These are phyloP conservation scores for Littorina saxatilis DNA, from an alignment of 1,140 invertebrate genomes.

Conservation along the genomic window DNA sequence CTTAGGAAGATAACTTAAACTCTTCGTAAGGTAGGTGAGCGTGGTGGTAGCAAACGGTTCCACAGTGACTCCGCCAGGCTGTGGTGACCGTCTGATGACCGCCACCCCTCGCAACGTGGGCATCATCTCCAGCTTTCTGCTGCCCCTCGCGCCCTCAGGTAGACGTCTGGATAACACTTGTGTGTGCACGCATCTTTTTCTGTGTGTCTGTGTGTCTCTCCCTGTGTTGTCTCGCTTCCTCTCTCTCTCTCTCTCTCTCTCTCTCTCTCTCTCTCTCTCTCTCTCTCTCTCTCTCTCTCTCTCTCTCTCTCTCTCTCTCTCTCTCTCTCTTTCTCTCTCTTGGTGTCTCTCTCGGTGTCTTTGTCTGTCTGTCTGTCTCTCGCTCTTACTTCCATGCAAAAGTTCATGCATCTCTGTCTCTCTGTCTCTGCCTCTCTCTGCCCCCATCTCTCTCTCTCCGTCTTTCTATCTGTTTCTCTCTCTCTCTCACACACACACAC, in stretches of 20 bases:
- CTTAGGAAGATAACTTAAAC: too few relatives aligned
- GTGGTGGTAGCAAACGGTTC: conserved; percentile 36
- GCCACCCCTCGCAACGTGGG: conserved; percentile 38
- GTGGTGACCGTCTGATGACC: conserved; percentile 22
- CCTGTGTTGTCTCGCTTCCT: not conserved
- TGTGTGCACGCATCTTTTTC: not conserved
- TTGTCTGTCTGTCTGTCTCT: too few relatives aligned
- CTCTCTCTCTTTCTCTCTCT: not conserved
- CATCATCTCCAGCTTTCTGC: conserved; percentile 26
- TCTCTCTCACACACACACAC: too few relatives aligned
- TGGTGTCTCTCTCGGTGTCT: too few relatives aligned
- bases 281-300: not conserved
- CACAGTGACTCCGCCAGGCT: not conserved
- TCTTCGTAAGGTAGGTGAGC: too few relatives aligned
- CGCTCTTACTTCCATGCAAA: too few relatives aligned
- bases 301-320: not conserved
- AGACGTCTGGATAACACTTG: too few relatives aligned
- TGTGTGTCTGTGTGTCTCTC: not conserved
- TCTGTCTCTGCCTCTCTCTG: not conserved
- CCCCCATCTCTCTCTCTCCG: too few relatives aligned
- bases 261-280: not conserved
- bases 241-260: not conserved
- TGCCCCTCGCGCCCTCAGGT: not conserved
- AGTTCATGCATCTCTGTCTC: not conserved
- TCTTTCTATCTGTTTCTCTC: too few relatives aligned